Evolutionary conservation across 1,140 invertebrate genomes (phyloP), one percentile per base, ranked within the genome.

Genomic region (Brachionus paranguensis): DNA sequence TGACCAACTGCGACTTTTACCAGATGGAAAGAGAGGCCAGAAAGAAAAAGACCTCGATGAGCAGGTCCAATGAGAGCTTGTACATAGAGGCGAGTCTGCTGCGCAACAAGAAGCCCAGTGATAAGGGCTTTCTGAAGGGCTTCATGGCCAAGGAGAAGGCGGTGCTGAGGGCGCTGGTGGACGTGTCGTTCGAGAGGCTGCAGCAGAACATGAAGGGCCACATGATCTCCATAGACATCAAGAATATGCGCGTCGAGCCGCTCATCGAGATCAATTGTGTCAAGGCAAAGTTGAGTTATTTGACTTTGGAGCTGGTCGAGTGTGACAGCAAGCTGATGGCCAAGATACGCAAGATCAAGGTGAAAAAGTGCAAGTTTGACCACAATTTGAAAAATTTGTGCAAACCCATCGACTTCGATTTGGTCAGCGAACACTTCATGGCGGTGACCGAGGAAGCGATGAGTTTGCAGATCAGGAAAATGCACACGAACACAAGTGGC

Each of bases 321-420:
- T 10, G 20, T 53, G 12, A 55, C 14, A n/a, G 0, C 4, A 79
- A 79, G 10, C 12, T 55, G 27, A 50, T 81, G 50, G 53, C 53
- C 7, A 81, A 81, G 27, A 81, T 81, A 11, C 8, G 53, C 10
- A 81, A 64, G 53, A 60, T 81, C 20, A 81, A 81, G 33, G n/a
- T 60, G 1, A 60, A 68, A 60, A 81, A 81, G 27, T 81, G 78
- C 53, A 81, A 81, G 53, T 81, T 81, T 81, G 78, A 81, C 10
- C 2, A 81, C 43, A 81, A 81, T 81, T 47, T 81, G 43, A 81
- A 81, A 41, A 81, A 81, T 60, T 81, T 81, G 20, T 17, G 33
- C 27, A 81, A 81, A 43, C 78, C 78, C 11, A 60, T 81, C 14
- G 78, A 81, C 24, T 81, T 81, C 14, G 78, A 81, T 45, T 47